Evolutionary conservation across 2,888 invertebrate species (phyloP).

Genomic region (Mesorhabditis spiculigera): DNA sequence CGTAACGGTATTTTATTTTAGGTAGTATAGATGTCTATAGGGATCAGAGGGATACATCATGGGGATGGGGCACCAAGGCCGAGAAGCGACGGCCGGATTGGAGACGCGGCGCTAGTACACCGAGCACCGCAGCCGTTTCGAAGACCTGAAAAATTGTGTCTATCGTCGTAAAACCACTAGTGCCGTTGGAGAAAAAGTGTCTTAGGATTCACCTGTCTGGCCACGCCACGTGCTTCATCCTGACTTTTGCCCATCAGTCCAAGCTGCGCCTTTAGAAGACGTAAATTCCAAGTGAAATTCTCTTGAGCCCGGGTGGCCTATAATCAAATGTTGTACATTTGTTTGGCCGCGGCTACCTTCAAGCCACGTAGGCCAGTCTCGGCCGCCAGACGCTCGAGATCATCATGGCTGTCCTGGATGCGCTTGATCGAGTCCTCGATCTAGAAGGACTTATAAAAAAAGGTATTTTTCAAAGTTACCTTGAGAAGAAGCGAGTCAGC

Average conservation of each 20-base stretch:
- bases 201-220: constrained; percentile 62
- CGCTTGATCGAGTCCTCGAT: constrained; percentile 54
- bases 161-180: background rate
- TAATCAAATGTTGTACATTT: background rate
- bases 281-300: constrained; percentile 66
- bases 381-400: constrained; percentile 61
- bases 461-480: constrained; percentile 13
- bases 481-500: constrained; percentile 41
- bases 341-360: constrained; percentile 55
- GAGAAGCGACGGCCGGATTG: background rate
- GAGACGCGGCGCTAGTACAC: constrained; percentile 24
- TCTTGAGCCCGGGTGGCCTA: constrained; percentile 60
- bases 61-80: background rate
- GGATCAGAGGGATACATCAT: background rate
- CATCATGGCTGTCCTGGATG: constrained; percentile 61
- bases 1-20: too few relatives aligned
- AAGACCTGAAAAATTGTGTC: constrained; percentile 25
- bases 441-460: constrained; percentile 21
- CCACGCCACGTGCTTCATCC: constrained; percentile 63
- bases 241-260: constrained; percentile 63
- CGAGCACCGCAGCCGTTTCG: constrained; percentile 39
- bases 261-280: constrained; percentile 65
- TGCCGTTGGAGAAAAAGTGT: background rate
- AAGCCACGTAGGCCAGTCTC: constrained; percentile 63
- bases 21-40: background rate